Conservation (phyloP, 2,113 vertebrate genomes). For the Turnix velox region DNA sequence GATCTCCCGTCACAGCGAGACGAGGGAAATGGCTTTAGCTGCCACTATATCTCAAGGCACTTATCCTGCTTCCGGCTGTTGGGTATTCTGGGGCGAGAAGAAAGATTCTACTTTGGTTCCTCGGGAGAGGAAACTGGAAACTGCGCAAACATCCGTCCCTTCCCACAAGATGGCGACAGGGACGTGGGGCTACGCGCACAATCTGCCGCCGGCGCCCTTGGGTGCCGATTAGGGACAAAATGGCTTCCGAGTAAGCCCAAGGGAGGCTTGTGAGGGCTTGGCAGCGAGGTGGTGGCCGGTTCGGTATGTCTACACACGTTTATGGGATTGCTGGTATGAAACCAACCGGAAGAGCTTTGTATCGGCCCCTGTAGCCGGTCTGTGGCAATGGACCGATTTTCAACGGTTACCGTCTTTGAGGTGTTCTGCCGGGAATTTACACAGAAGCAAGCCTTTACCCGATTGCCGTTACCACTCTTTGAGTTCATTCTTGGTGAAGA, state of each 20-base stretch:
- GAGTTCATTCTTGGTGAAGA: background rate
- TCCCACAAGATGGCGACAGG: background rate
- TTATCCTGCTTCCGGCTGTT: background rate
- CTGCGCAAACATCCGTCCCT: accelerated
- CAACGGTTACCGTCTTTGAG: background rate
- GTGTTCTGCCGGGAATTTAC: background rate
- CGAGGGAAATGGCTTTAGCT: background rate
- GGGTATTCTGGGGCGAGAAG: background rate
- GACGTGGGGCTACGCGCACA: accelerated
- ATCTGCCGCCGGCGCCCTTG: accelerated
- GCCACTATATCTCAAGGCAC: background rate
- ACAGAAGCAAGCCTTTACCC: too few species aligned
- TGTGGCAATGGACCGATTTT: background rate
- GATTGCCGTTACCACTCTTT: accelerated
- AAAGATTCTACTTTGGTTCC: background rate
- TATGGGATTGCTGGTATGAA: background rate
- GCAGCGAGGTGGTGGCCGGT: accelerated
- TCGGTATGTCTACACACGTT: accelerated
- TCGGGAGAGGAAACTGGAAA: accelerated
- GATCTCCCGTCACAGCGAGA: background rate
- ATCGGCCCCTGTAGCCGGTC: accelerated
- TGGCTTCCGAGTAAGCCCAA: background rate
- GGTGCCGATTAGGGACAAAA: background rate
- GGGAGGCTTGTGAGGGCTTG: too few species aligned
- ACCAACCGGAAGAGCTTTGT: background rate